Base-by-base conservation (phyloP, 2,888 invertebrate species). In the Julus scanicus region DNA sequence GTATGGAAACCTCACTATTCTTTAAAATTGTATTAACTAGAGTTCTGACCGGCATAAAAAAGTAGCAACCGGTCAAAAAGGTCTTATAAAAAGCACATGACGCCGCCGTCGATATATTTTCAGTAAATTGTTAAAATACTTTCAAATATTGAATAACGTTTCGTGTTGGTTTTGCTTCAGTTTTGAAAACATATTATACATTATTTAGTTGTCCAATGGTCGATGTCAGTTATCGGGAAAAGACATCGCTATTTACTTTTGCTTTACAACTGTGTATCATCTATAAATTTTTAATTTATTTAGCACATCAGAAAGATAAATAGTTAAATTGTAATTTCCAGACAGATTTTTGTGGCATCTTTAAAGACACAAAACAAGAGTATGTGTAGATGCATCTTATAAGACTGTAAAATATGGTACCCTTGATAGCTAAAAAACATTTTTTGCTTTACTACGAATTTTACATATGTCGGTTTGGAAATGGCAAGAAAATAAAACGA, bases 241-340 rank as follows among this genome's bases (percentile, higher is more conserved):
- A n/a, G 17, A 63, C n/a, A 5, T 63, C 63, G 9, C 9, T 20
- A n/a, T 63, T 63, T 63, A n/a, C n/a, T 17, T 63, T 63, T 71
- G 20, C 5, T 71, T 8, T 15, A 15, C 1, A 29, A 5, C 20
- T 0, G 29, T 71, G 20, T 9, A 71, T 71, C 71, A 71, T 20
- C 6, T 71, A 29, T n/a, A n/a, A 20, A 63, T n/a, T 63, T 17
- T 5, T 5, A 20, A 71, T 71, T 71, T 71, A 29, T 71, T 20
- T 17, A n/a, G 5, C 71, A 29, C 29, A 29, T 9, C 71, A 29
- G 20, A n/a, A n/a, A 63, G 63, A 71, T 71, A 71, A 71, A 71
- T 71, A 71, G 20, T 71, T 71, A 71, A 71, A 71, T n/a, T 29
- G 20, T 71, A 71, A 71, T 71, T 71, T 71, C 20, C 71, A 71